Percentiles rank a stretch among this genome's conserved stretches.
These are phyloP conservation scores for Cladorhizidae sp. DNA, from an alignment of 37 sponge, comb jelly and placozoan genomes.

Conservation along the genomic window DNA sequence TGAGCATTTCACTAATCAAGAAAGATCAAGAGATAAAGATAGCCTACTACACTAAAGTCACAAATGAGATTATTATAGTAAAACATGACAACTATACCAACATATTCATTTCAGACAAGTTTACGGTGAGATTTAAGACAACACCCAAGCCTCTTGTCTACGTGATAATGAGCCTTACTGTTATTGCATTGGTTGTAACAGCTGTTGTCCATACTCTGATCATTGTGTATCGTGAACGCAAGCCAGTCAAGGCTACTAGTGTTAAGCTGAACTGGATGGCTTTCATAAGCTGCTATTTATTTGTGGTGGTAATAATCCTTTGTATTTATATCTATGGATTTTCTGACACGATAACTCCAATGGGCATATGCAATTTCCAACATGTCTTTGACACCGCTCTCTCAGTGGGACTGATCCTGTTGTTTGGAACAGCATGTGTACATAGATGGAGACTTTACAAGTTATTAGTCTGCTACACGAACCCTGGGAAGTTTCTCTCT, in stretches of 20 bases:
- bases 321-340: background rate
- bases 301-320: background rate
- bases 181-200: background rate
- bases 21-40: background rate
- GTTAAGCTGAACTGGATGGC: slow-evolving; percentile 13
- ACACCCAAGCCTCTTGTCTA: background rate
- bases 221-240: slow-evolving; percentile 6
- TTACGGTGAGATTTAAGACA: background rate
- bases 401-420: background rate
- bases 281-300: slow-evolving; percentile 35
- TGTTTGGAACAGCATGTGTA: slow-evolving; percentile 5
- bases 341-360: background rate
- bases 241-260: slow-evolving; percentile 30
- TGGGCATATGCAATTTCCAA: background rate
- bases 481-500: slow-evolving; percentile 27
- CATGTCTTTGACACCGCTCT: too few species aligned
- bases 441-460: slow-evolving; percentile 40
- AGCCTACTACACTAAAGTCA: background rate
- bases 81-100: background rate
- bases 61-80: background rate
- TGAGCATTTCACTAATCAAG: background rate
- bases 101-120: background rate
- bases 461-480: slow-evolving; percentile 27
- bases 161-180: background rate
- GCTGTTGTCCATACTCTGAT: background rate